These are phyloP conservation scores for Melanotaenia boesemani DNA, from an alignment of 2,797 vertebrate species.

Conservation along the genomic window DNA sequence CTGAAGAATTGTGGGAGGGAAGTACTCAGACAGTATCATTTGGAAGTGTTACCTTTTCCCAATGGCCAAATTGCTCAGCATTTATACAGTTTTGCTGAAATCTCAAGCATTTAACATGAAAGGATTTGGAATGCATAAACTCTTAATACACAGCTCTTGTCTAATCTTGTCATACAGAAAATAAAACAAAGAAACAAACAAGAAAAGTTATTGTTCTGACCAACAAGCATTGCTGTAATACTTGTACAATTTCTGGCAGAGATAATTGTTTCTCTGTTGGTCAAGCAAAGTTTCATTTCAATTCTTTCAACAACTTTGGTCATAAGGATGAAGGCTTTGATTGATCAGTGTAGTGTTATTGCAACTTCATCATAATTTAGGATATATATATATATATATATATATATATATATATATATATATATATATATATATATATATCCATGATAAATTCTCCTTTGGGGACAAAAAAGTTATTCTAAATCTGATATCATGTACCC, in stretches of 20 bases:
- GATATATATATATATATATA: no score
- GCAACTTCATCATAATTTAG: no score
- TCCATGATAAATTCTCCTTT: no score
- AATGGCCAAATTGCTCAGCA: constrained; percentile 21
- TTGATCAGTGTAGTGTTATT: no score
- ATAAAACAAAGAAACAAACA: background rate
- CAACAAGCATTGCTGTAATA: constrained; percentile 20
- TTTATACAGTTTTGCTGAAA: constrained; percentile 22
- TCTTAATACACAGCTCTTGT: background rate
- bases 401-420: no score
- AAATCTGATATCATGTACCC: constrained; percentile 57
- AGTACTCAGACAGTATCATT: constrained; percentile 50
- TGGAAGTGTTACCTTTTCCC: constrained; percentile 20
- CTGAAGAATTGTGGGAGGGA: constrained; percentile 48
- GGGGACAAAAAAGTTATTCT: no score
- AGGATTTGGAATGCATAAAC: background rate
- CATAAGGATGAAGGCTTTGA: no score
- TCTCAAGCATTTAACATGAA: constrained; percentile 6
- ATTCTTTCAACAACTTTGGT: constrained; percentile 60
- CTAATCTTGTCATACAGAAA: constrained; percentile 15
- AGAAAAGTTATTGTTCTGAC: constrained; percentile 14
- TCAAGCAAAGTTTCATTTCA: constrained; percentile 62
- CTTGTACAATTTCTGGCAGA: constrained; percentile 22
- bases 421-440: no score
- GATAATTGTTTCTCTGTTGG: constrained; percentile 47